Evolutionary conservation across 92 coral and sea anemone genomes (phyloP).

Genomic region (Pocillopora grandis): DNA sequence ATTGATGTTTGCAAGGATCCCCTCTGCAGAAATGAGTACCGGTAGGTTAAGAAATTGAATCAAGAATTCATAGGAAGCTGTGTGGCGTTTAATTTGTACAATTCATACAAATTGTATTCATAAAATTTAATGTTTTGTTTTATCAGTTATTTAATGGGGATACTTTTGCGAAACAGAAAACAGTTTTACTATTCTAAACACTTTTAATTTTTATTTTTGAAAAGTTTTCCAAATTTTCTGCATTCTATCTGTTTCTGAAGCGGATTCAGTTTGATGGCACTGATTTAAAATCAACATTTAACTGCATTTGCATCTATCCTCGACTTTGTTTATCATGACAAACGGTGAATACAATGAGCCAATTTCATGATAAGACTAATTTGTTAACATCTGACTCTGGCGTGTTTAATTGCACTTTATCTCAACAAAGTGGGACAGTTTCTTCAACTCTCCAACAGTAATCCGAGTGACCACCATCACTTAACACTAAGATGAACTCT

Average conservation of each 20-base stretch:
- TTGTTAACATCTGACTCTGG: neutral
- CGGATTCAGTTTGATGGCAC: neutral
- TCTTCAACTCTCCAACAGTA: neutral
- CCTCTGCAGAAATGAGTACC: neutral
- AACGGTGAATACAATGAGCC: neutral
- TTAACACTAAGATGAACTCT: constrained; percentile 7
- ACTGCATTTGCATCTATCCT: neutral
- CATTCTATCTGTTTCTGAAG: too few species aligned
- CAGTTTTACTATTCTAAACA: too few species aligned
- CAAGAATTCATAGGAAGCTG: too few species aligned
- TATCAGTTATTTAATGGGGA: too few species aligned
- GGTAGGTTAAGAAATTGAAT: too few species aligned
- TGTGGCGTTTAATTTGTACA: too few species aligned
- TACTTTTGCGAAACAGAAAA: too few species aligned
- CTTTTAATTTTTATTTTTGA: too few species aligned
- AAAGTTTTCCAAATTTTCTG: too few species aligned
- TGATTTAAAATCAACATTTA: neutral
- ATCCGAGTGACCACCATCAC: neutral
- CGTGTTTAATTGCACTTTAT: neutral
- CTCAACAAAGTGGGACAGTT: neutral
- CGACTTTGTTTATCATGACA: neutral
- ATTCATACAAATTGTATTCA: too few species aligned
- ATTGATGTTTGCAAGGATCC: neutral
- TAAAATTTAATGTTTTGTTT: too few species aligned
- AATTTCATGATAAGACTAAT: neutral